Evolutionary conservation across 2,113 vertebrate species (phyloP).

Genomic region (Halcyon senegalensis): DNA sequence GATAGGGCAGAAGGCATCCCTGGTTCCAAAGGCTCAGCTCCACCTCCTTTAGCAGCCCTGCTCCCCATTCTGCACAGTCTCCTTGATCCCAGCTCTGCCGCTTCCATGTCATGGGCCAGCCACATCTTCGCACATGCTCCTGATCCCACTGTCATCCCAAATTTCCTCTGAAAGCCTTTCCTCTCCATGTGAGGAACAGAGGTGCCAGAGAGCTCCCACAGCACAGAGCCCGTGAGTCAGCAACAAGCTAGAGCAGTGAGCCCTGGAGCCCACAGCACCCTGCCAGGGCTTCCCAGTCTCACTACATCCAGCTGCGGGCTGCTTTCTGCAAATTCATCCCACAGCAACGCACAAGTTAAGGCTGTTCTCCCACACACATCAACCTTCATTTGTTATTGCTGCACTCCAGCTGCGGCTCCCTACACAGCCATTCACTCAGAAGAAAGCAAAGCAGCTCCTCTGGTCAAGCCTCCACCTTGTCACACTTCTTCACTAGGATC

Average conservation of each 20-base stretch:
- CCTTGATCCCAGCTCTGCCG: not conserved
- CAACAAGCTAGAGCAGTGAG: not conserved
- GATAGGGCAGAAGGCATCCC: not conserved
- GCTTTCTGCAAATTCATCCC: not conserved
- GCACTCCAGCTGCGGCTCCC: not conserved
- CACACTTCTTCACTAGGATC: not conserved
- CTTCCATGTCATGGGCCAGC: not conserved
- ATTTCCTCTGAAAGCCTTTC: not conserved
- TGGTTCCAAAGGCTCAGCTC: not conserved
- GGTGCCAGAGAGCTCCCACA: not conserved
- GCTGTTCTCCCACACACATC: not conserved
- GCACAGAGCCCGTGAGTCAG: not conserved
- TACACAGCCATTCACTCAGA: not conserved
- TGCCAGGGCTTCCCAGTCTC: not conserved
- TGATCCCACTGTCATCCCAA: not conserved
- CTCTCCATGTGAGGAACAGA: accelerated
- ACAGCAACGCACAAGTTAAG: not conserved
- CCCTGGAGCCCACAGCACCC: not conserved
- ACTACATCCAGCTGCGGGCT: not conserved
- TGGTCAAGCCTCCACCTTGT: not conserved
- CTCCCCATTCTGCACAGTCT: not conserved
- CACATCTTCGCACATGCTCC: not conserved
- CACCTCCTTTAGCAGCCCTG: not conserved
- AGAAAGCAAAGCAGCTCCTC: not conserved
- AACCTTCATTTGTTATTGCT: not conserved